phyloP scores from a whole-genome alignment of 2,888 invertebrate genomes.

The Drosophila hamatofila region DNA sequence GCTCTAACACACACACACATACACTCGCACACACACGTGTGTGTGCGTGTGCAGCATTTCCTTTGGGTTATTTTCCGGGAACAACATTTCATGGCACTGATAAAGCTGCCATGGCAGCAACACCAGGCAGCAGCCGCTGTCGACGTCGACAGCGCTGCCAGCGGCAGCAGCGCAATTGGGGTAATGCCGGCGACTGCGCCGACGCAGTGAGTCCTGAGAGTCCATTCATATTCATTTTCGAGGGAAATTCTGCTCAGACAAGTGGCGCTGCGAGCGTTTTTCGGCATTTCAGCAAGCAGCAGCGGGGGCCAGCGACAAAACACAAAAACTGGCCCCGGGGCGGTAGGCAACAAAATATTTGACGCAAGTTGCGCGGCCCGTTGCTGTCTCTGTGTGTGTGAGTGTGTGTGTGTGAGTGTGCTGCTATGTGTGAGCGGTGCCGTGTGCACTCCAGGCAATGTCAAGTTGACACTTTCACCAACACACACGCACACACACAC shows the following conservation, averaged over 20 bases:
- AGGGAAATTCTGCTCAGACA: slow-evolving; percentile 65
- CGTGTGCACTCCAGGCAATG: slow-evolving; percentile 83
- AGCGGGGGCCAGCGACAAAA: slow-evolving; percentile 38
- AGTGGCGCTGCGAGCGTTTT: slow-evolving; percentile 70
- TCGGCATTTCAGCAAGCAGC: slow-evolving; percentile 58
- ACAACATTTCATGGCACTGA: slow-evolving; percentile 81
- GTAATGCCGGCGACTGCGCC: slow-evolving; percentile 32
- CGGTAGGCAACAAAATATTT: slow-evolving; percentile 75
- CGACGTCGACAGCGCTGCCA: slow-evolving; percentile 27
- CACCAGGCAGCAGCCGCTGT: slow-evolving; percentile 33
- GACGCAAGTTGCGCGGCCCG: slow-evolving; percentile 66
- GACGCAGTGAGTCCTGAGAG: slow-evolving; percentile 29
- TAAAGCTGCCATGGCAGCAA: slow-evolving; percentile 82
- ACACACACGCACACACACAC: slow-evolving; percentile 48
- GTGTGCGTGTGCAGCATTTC: slow-evolving; percentile 69
- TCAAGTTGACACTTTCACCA: slow-evolving; percentile 83
- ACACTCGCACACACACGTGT: slow-evolving; percentile 32
- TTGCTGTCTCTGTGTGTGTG: slow-evolving; percentile 26
- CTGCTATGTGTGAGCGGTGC: slow-evolving; percentile 62
- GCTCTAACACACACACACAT: slow-evolving; percentile 46
- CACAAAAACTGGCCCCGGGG: slow-evolving; percentile 62
- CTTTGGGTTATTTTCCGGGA: slow-evolving; percentile 82
- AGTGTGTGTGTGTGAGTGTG: slow-evolving; percentile 48
- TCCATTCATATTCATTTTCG: slow-evolving; percentile 16
- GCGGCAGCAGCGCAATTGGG: slow-evolving; percentile 51